phyloP scores from a whole-genome alignment of 2,113 vertebrate genomes.

The Poecile atricapillus region DNA sequence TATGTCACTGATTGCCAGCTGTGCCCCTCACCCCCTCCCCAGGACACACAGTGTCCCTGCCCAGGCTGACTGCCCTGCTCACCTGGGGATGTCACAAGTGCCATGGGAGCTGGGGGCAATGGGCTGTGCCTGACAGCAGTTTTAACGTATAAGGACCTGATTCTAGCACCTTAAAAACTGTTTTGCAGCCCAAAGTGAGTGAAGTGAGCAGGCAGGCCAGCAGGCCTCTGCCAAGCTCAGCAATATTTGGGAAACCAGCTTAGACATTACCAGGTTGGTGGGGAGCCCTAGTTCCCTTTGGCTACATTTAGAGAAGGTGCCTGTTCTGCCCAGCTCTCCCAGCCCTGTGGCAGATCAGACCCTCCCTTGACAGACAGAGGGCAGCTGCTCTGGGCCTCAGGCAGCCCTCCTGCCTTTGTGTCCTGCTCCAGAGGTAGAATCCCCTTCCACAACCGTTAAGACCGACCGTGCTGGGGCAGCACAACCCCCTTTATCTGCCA shows the following conservation, averaged over 20 bases:
- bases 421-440: background rate
- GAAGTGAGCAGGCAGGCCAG: background rate
- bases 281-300: slow-evolving; percentile 12
- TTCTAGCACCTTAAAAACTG: slow-evolving; percentile 53
- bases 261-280: background rate
- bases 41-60: background rate
- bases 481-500: background rate
- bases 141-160: background rate
- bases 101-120: background rate
- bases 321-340: background rate
- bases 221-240: background rate
- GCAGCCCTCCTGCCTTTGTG: background rate
- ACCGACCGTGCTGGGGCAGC: accelerated
- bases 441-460: background rate
- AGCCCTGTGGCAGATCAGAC: background rate
- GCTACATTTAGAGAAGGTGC: background rate
- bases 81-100: background rate
- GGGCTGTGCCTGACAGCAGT: background rate
- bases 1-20: background rate
- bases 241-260: background rate
- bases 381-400: background rate
- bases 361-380: background rate
- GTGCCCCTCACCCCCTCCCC: accelerated
- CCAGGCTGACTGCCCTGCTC: background rate
- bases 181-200: background rate